Conservation (phyloP, 1,140 invertebrate genomes). For the Oncopodura yosiiana region DNA sequence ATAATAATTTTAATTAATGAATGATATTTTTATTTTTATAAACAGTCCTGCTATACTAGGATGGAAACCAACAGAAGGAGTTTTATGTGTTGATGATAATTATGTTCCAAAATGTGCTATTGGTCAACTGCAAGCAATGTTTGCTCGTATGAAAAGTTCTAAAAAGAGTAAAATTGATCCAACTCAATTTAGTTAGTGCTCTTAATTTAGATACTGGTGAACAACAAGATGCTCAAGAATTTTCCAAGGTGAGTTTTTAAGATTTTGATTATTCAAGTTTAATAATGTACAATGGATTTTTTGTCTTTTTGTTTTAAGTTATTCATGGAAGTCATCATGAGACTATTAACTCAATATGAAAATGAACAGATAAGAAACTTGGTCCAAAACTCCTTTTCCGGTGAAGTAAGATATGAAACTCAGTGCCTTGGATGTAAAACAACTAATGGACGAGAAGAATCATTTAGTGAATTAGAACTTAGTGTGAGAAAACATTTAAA, state of each 20-base stretch:
- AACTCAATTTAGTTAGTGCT: conserved; percentile 49
- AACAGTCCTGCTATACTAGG: conserved; percentile 51
- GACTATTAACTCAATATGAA: conserved; percentile 41
- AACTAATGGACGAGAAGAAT: conserved; percentile 43
- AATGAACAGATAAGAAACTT: conserved; percentile 40
- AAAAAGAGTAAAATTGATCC: conserved; percentile 53
- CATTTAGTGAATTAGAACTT: conserved; percentile 58
- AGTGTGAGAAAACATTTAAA: conserved; percentile 51
- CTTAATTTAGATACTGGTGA: conserved; percentile 54
- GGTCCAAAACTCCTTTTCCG: conserved; percentile 52
- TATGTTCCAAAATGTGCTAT: conserved; percentile 38
- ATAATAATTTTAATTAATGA: conserved; percentile 1
- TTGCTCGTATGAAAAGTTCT: conserved; percentile 55
- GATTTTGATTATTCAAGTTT: too few relatives aligned
- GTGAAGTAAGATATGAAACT: conserved; percentile 40
- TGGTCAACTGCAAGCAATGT: conserved; percentile 57
- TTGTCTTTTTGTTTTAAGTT: conserved; percentile 37
- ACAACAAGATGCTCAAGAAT: conserved; percentile 64
- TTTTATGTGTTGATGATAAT: conserved; percentile 37
- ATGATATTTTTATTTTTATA: not conserved
- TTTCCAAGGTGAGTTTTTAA: conserved; percentile 48
- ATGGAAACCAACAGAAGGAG: conserved; percentile 50
- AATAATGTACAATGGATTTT: too few relatives aligned
- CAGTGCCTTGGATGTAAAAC: conserved; percentile 52
- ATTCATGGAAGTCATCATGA: conserved; percentile 53